A percentile compares a stretch with the other conserved stretches of the same genome.
phyloP scores from a whole-genome alignment of 2,888 invertebrate genomes.

The Plagodis pulveraria region DNA sequence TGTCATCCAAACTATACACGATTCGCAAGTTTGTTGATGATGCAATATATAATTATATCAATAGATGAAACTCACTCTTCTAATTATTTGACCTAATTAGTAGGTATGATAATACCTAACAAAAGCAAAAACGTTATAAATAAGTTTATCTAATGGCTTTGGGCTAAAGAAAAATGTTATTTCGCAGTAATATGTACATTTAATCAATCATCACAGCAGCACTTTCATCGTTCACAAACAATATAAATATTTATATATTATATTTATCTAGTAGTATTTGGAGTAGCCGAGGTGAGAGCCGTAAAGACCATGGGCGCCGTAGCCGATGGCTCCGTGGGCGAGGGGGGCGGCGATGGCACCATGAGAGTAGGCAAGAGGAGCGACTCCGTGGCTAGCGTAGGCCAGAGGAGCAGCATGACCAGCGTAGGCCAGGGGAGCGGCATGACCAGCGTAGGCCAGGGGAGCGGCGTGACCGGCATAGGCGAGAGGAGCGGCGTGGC shows the following conservation, averaged over 20 bases:
- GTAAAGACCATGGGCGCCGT: slow-evolving; percentile 53
- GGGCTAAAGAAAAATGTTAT: not conserved
- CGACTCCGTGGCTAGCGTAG: slow-evolving; percentile 45
- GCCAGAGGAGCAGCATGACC: slow-evolving; percentile 46
- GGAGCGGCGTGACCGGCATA: slow-evolving; percentile 44
- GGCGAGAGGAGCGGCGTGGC: slow-evolving; percentile 43
- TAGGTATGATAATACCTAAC: too few relatives aligned
- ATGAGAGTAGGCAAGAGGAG: slow-evolving; percentile 39
- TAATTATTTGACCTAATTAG: too few relatives aligned
- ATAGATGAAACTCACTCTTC: too few relatives aligned
- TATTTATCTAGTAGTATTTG: slow-evolving; percentile 43
- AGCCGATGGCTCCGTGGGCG: slow-evolving; percentile 44
- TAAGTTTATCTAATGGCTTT: too few relatives aligned
- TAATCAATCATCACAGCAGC: slow-evolving; percentile 54
- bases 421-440: slow-evolving; percentile 43
- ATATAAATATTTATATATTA: slow-evolving; percentile 40
- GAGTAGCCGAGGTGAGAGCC: slow-evolving; percentile 54
- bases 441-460: slow-evolving; percentile 42
- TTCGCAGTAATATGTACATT: slow-evolving; percentile 30
- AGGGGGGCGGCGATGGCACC: slow-evolving; percentile 41
- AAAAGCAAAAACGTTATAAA: too few relatives aligned
- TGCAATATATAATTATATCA: too few relatives aligned
- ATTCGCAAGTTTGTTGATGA: too few relatives aligned
- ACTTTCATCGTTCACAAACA: slow-evolving; percentile 47
- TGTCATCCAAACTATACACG: too few relatives aligned